Base-by-base conservation (phyloP, 1,140 invertebrate genomes). In the Pararge aegeria region DNA sequence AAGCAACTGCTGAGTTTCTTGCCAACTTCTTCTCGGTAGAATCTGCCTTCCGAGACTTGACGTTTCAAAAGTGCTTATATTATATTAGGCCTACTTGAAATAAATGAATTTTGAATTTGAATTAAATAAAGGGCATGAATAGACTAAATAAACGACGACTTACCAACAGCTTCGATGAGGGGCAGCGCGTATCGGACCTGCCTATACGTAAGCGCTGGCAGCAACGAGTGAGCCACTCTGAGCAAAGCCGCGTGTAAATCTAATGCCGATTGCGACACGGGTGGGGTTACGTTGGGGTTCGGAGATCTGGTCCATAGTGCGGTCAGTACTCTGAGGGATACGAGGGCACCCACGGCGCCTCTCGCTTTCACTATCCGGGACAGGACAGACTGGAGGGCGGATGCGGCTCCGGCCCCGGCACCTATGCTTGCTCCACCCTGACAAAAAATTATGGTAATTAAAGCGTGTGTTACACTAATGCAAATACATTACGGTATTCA, bases 231-330 rank as follows among this genome's bases (percentile, higher is more conserved):
- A 12, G 83, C 81, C 5, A 78, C 77, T 0, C 84, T 69, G 66
- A 86, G 73, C 62, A 88, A 60, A 56, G 80, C 73, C 12, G 81
- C 75, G 50, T 86, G 83, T 63, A 86, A 64, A 66, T 87, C 84
- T 48, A 81, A 73, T 5, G 84, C 82, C 30, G 61, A 52, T 18
- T 61, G 68, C 7, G 55, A 30, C 4, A 52, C 49, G 58, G 63
- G 66, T 66, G 65, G 57, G 56, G 64, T 10, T 9, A 4, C 66
- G 74, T 59, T 68, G 63, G 59, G 59, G 19, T 20, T 46, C 2
- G 62, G 56, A 55, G 57, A 58, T 72, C 68, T 19, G 55, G 38
- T 42, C 55, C 75, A 73, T 50, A 81, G 72, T 19, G 77, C 69
- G 1, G 66, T 68, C 16, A 80, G 66, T 59, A 62, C 70, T 21